Percentiles rank a stretch among this genome's conserved stretches.
phyloP scores from a whole-genome alignment of 37 sponge, comb jelly and placozoan genomes.

The Ianthella basta region DNA sequence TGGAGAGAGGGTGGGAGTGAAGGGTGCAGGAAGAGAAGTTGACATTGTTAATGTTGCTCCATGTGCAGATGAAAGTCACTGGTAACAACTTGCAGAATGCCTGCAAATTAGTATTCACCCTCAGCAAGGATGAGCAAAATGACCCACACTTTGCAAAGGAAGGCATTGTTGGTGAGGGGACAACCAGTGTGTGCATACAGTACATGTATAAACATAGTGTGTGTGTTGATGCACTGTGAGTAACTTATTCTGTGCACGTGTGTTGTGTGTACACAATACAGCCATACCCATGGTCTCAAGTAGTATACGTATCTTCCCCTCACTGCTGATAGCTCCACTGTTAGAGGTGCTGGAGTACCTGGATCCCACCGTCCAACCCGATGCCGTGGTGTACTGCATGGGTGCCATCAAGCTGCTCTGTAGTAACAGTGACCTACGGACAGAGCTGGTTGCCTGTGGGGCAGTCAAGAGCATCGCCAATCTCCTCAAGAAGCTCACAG shows the following conservation, averaged over 20 bases:
- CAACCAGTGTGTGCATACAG: not conserved
- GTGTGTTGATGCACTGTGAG: not conserved
- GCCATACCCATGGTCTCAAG: not conserved
- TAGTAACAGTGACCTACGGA: constrained; percentile 59
- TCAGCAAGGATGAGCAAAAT: constrained; percentile 66
- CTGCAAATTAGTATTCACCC: constrained; percentile 76
- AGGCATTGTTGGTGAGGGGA: constrained; percentile 44
- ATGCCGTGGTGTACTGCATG: constrained; percentile 69
- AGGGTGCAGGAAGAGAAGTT: too few relatives aligned
- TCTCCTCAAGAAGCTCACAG: constrained; percentile 3
- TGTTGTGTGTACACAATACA: too few relatives aligned
- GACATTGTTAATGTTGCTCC: too few relatives aligned
- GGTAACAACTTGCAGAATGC: constrained; percentile 79
- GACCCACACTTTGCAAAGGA: constrained; percentile 67
- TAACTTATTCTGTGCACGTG: not conserved
- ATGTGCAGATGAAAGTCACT: constrained; percentile 80
- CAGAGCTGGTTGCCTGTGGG: constrained; percentile 37
- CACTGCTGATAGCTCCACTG: constrained; percentile 43
- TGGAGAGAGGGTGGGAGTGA: too few relatives aligned
- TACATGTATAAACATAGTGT: not conserved
- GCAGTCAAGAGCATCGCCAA: not conserved
- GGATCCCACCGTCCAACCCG: constrained; percentile 49
- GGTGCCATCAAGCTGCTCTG: constrained; percentile 76
- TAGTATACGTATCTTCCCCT: not conserved
- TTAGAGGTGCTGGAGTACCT: constrained; percentile 35